Evolutionary conservation across 1,140 invertebrate species (phyloP), one percentile per base, ranked within the genome.

Genomic region (Stenopsyche tienmushanensis): DNA sequence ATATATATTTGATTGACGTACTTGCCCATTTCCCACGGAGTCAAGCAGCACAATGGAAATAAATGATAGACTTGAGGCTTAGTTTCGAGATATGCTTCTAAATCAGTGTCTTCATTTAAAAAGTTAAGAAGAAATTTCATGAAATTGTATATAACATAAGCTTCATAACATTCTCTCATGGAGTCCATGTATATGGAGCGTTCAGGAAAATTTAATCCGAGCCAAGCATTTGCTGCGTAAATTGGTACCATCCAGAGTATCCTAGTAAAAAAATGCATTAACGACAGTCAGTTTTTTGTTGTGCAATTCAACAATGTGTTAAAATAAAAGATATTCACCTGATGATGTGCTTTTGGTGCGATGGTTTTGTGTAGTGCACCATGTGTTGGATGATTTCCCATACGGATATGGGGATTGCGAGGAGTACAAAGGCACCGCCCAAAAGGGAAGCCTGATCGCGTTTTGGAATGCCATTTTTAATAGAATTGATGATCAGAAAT

Each of bases 171-270:
- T 82, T 98, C 95, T 77, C 95, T 83, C 23, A 93, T 76, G 71
- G 92, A 93, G 75, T 98, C 94, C 72, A 97, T 84, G 74, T 97
- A 97, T 64, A 97, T 94, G 17, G 92, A 92, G 67, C 89, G 86
- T 71, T 87, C 82, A 17, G 93, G 92, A 79, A 91, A 91, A 23
- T 90, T 81, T 44, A 94, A 76, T 44, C 91, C 91, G 66, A 94
- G 81, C 90, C 90, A 94, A 67, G 94, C 93, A 88, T 97, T 96
- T 9, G 94, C 76, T 29, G 94, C 92, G 85, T 98, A 98, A 72
- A 97, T 96, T 69, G 95, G 95, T 52, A 98, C 94, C 95, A 98
- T 98, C 94, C 94, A 97, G 71, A 98, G 76, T 80, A 98, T 94
- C 75, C 96, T 93, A 77, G 29, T 71, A 86, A 85, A 71, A 21